Conservation (phyloP, 1,140 invertebrate genomes). For the Tenebrio molitor region DNA sequence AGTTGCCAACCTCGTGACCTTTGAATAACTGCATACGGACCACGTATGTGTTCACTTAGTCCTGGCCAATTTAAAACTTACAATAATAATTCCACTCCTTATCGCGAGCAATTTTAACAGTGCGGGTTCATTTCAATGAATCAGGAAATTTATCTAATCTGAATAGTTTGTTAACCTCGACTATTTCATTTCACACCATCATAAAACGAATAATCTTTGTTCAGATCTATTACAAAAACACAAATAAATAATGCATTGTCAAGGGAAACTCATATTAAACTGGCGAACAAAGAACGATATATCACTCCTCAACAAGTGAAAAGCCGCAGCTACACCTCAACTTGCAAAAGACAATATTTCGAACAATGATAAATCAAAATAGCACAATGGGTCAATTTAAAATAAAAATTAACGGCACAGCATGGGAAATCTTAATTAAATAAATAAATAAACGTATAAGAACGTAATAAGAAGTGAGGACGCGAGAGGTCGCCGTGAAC, state of each 20-base stretch:
- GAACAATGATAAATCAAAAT: slow-evolving; percentile 28
- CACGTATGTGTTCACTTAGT: slow-evolving; percentile 14
- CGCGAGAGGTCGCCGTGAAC: neutral
- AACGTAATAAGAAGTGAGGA: slow-evolving; percentile 9
- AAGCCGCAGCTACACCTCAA: slow-evolving; percentile 5
- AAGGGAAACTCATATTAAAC: slow-evolving; percentile 25
- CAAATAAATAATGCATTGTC: slow-evolving; percentile 28
- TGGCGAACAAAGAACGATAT: slow-evolving; percentile 17
- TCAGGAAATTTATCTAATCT: slow-evolving; percentile 42
- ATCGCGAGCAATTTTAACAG: slow-evolving; percentile 5
- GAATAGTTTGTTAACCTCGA: slow-evolving; percentile 38
- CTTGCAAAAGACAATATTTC: slow-evolving; percentile 19
- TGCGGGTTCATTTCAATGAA: slow-evolving; percentile 26
- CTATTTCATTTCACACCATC: slow-evolving; percentile 31
- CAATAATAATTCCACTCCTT: slow-evolving; percentile 17
- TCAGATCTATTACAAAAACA: slow-evolving; percentile 34
- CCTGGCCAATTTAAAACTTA: slow-evolving; percentile 36
- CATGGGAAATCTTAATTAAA: no score
- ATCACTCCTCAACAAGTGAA: slow-evolving; percentile 28
- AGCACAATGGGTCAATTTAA: no score
- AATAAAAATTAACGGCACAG: no score
- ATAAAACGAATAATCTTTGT: slow-evolving; percentile 31
- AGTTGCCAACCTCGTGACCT: slow-evolving; percentile 37
- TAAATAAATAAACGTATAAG: slow-evolving; percentile 9
- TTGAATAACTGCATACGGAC: slow-evolving; percentile 43